Base-by-base conservation (phyloP, 2,888 invertebrate species). In the Cryptocephalus moraei region DNA sequence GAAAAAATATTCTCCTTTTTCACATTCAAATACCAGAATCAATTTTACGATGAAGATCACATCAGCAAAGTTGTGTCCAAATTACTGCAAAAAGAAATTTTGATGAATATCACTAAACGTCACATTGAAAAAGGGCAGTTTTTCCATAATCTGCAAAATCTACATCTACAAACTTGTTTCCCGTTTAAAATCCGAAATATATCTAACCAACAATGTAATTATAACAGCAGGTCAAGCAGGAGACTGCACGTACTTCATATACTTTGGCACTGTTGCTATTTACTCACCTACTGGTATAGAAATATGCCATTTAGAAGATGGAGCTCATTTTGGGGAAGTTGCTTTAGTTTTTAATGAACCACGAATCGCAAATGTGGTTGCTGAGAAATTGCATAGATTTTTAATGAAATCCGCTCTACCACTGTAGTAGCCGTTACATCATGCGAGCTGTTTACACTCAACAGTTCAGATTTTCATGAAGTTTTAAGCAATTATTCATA, bases 261-360 rank as follows among this genome's bases (percentile, higher is more conserved):
- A 51, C 39, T 51, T 34, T 31, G 51, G 51, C 4, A 46, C 47
- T 32, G 47, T 51, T 1, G 51, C 51, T 8, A 63, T 73, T 22
- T 73, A 70, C 45, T 69, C 70, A 58, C 33, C 42, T 33, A 38
- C 3, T 9, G 34, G 39, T 2, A 36, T 22, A 8, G 44, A 38
- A 32, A 9, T 43, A 4, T 72, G 72, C 47, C 74, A 75, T 55
- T 61, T 75, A 49, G 66, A 71, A 39, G 72, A 74, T 50, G 74
- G 72, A 8, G 63, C 66, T 3, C 65, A 72, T 54, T 75, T 75
- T 52, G 75, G 74, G 0, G 75, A 75, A 56, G 62, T 73, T 34
- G 65, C 71, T 0, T 50, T 75, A 38, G 58, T 75, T 9, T 65
- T 71, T 57, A 67, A 67, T 39, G 69, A 70, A 49, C 62, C 62